Base-by-base conservation (phyloP, 1,140 invertebrate species). In the Hylyphantes graminicola region DNA sequence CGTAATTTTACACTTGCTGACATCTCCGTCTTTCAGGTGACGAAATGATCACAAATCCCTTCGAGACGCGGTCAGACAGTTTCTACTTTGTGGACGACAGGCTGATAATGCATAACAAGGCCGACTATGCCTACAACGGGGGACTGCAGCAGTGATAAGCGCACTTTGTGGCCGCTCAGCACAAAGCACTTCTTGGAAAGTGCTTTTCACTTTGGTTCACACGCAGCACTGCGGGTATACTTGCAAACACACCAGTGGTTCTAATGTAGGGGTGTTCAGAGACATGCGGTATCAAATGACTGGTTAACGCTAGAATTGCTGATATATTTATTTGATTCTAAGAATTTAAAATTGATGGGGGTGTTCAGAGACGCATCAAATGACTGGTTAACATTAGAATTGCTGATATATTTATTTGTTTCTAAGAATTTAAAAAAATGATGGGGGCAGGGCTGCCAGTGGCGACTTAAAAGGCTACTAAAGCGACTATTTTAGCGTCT, bases 91-190 rank as follows among this genome's bases (percentile, higher is more conserved):
- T 99, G 64, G 96, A 99, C 89, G 94, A 98, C 90, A 92, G 93
- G 89, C 92, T 99, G 68, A 96, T 99, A 78, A 99, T 99, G 97
- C 98, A 99, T 91, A 99, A 99, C 90, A 99, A 99, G 92, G 98
- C 97, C 59, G 97, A 98, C 89, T 98, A 98, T 91, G 95, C 96
- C 48, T 98, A 97, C 89, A 94, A 96, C 89, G 95, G 94, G 50
- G 87, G 85, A 19, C 51, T 86, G 21, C 85, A 86, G 61, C 85
- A 85, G 55, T 85, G 81, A 75, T 57, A 48, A 51, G 61, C 75
- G n/a, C 15, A 54, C 12, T 50, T 19, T 64, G 53, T 65, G 70
- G 65, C 55, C 17, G n/a, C 53, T 53, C 55, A 19, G 65, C 78
- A 81, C 78, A 19, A 59, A 68, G 78, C 78, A 81, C 78, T 61